Base-by-base conservation (phyloP, 2,888 invertebrate species). In the Acanthococcus lagerstroemiae region DNA sequence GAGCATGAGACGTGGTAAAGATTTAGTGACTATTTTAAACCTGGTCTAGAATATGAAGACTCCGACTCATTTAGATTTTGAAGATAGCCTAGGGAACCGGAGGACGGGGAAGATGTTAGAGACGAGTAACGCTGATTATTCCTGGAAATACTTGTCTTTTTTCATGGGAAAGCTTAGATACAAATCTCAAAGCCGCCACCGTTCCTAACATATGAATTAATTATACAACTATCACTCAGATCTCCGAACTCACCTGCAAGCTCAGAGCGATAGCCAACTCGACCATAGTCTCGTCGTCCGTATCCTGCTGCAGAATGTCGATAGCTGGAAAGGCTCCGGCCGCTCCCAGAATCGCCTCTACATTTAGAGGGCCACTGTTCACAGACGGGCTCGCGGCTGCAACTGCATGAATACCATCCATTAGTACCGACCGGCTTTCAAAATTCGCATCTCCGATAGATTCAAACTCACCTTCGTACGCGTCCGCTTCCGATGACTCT, bases 261-360 rank as follows among this genome's bases (percentile, higher is more conserved):
- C 95, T 95, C 1, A 96, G 80, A 0, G 95, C 95, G 69, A 96
- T 95, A 2, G 95, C 96, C 69, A 96, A 81, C 76, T 95, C 95
- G 68, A 96, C 92, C 86, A 96, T 95, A 0, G 95, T 89, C 76
- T 95, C 95, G 76, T 96, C 95, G 74, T 95, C 95, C 1, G 93
- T 92, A 76, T 94, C 94, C n/a, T 91, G 88, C 15, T 93, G 92
- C 60, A 95, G 84, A 73, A 93, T 93, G 6, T 94, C 78, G 25
- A 94, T 76, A 0, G 87, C 89, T 58, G 89, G 90, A 70, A 92
- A 85, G 55, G 85, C 82, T 19, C 78, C 84, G 72, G 77, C 73
- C 22, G 77, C 76, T 4, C 65, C 61, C 45, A 72, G 50, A 37
- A 78, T 72, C 5, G 78, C 79, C 71, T 81, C 80, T 24, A 72